A percentile compares a stretch with the other conserved stretches of the same genome.
Evolutionary conservation across 2,113 vertebrate species (phyloP).

Genomic region (Pundamilia nyererei): DNA sequence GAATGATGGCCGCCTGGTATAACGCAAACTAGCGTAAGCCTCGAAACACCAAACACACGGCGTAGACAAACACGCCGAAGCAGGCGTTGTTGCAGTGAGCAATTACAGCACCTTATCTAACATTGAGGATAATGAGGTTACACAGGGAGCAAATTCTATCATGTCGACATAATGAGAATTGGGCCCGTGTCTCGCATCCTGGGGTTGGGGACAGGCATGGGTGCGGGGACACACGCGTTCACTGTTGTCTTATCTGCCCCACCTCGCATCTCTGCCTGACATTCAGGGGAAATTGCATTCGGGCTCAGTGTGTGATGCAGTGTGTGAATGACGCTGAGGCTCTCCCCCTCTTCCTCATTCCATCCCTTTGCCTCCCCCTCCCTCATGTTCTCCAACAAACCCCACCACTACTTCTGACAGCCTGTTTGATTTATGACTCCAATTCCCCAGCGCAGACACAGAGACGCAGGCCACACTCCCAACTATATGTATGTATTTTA

Average conservation of each 20-base stretch:
- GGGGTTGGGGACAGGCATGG: conserved; percentile 54
- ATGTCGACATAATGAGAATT: conserved; percentile 74
- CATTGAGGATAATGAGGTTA: conserved; percentile 76
- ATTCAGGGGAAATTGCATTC: conserved; percentile 76
- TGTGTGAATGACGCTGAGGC: conserved; percentile 50
- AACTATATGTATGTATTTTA: conserved; percentile 72
- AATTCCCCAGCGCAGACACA: conserved; percentile 71
- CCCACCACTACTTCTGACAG: conserved; percentile 67
- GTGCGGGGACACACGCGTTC: conserved; percentile 10
- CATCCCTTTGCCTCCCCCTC: neutral
- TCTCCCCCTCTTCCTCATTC: conserved; percentile 29
- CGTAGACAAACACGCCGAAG: conserved; percentile 15
- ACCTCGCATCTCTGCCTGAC: conserved; percentile 67
- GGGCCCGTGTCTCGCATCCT: conserved; percentile 40
- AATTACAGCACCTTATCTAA: conserved; percentile 74
- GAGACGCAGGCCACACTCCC: conserved; percentile 65
- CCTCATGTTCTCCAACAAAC: conserved; percentile 53
- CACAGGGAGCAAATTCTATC: conserved; percentile 73
- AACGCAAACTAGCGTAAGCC: neutral
- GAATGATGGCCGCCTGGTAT: neutral
- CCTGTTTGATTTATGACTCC: conserved; percentile 77
- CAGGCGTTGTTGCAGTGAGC: conserved; percentile 56
- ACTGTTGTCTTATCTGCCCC: conserved; percentile 64
- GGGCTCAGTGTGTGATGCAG: conserved; percentile 53
- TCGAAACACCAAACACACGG: neutral